Evolutionary conservation across 2,797 vertebrate species (phyloP).

Genomic region (Ceyx erithaca): DNA sequence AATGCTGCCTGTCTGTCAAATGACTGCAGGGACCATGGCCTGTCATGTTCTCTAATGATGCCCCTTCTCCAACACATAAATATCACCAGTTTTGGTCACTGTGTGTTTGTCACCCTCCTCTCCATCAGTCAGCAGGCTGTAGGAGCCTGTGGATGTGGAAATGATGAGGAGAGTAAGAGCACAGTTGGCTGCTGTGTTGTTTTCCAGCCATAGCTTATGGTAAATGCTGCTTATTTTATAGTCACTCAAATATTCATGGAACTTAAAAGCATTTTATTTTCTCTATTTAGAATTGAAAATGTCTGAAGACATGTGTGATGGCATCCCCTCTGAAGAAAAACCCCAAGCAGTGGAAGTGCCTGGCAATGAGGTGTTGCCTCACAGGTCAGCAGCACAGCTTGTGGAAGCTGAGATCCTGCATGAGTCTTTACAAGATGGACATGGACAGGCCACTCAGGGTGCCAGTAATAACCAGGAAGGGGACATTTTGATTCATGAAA

Average conservation of each 20-base stretch:
- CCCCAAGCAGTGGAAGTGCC: constrained; percentile 33
- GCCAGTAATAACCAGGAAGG: not conserved
- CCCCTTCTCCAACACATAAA: not conserved
- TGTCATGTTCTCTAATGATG: not conserved
- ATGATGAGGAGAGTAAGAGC: not conserved
- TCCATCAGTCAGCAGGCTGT: not conserved
- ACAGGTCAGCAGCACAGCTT: not conserved
- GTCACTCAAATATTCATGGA: not conserved
- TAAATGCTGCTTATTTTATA: not conserved
- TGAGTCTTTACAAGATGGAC: not conserved
- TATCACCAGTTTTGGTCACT: not conserved
- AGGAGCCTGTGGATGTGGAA: not conserved
- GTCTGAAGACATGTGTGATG: constrained; percentile 66
- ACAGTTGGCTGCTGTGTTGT: not conserved
- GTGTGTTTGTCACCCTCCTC: not conserved
- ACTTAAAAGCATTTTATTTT: not conserved
- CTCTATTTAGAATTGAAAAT: constrained; percentile 72
- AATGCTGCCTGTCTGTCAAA: not conserved
- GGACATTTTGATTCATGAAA: not conserved
- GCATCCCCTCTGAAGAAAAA: constrained; percentile 29
- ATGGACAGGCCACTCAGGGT: not conserved
- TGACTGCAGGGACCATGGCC: not conserved
- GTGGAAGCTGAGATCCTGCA: not conserved
- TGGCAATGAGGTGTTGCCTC: not conserved
- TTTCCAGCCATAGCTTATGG: not conserved